These are phyloP conservation scores for Thecocarcelia acutangulata DNA, from an alignment of 2,888 invertebrate species.

Conservation along the genomic window DNA sequence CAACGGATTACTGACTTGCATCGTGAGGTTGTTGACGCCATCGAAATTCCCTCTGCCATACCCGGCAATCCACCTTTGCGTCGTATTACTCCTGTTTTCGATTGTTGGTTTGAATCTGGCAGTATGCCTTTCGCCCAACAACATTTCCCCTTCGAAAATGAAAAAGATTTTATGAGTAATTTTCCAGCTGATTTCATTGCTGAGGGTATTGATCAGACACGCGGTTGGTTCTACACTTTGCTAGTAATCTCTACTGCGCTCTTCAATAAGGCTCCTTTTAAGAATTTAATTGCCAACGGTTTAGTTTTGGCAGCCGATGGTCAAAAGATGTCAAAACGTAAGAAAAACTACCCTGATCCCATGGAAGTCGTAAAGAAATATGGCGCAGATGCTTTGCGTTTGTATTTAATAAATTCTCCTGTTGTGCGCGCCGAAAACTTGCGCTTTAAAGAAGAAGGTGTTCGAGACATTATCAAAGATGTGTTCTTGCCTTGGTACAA, in stretches of 20 bases:
- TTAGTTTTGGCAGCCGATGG: constrained; percentile 98
- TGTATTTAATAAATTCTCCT: constrained; percentile 98
- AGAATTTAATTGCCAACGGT: constrained; percentile 98
- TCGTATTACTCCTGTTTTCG: constrained; percentile 96
- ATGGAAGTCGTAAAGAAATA: constrained; percentile 93
- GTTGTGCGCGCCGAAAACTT: constrained; percentile 98
- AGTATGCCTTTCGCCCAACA: constrained; percentile 99
- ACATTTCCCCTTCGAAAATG: constrained; percentile 97
- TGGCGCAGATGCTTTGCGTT: constrained; percentile 97
- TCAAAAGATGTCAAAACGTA: constrained; percentile 99
- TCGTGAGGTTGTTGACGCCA: constrained; percentile 94
- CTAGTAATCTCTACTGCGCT: constrained; percentile 97
- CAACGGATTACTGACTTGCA: constrained; percentile 93
- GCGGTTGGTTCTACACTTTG: constrained; percentile 99
- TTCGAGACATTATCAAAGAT: constrained; percentile 97
- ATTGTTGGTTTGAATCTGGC: constrained; percentile 99
- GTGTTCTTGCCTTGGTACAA: constrained; percentile 99
- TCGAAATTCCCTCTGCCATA: constrained; percentile 94
- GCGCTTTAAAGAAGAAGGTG: constrained; percentile 98
- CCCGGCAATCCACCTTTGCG: constrained; percentile 91
- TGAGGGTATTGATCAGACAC: constrained; percentile 99
- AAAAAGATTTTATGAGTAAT: constrained; percentile 91
- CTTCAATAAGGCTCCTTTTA: constrained; percentile 97
- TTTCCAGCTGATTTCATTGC: constrained; percentile 99
- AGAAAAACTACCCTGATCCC: constrained; percentile 99